Conservation (phyloP, 2,113 vertebrate species). For the Marmota flaviventris region DNA sequence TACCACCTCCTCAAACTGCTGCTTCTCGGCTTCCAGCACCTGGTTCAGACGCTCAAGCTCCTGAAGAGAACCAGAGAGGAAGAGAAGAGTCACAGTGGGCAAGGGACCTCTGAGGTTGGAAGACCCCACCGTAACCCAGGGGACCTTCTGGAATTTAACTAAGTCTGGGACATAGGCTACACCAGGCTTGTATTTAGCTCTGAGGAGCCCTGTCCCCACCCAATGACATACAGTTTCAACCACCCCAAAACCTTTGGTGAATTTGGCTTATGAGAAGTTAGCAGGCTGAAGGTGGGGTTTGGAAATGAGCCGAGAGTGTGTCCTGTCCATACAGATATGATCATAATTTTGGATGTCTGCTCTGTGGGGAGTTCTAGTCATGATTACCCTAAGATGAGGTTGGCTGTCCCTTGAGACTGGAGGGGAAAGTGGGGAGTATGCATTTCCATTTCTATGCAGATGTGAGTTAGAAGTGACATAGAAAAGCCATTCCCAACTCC, state of each 20-base stretch:
- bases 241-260: background rate
- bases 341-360: background rate
- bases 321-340: background rate
- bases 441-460: background rate
- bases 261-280: background rate
- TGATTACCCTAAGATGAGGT: background rate
- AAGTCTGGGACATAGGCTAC: background rate
- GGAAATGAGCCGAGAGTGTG: background rate
- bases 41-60: slow-evolving; percentile 96
- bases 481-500: background rate
- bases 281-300: background rate
- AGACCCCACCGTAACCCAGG: background rate
- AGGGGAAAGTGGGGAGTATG: background rate
- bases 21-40: slow-evolving; percentile 96
- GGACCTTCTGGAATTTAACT: background rate
- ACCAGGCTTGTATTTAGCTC: background rate
- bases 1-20: slow-evolving; percentile 96
- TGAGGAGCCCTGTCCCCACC: background rate
- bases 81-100: background rate
- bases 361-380: background rate
- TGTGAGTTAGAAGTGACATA: background rate
- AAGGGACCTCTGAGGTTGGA: background rate
- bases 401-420: background rate
- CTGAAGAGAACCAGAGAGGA: slow-evolving; percentile 83
- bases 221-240: background rate